Conservation (phyloP, 2,113 vertebrate genomes). For the Bufo gargarizans region DNA sequence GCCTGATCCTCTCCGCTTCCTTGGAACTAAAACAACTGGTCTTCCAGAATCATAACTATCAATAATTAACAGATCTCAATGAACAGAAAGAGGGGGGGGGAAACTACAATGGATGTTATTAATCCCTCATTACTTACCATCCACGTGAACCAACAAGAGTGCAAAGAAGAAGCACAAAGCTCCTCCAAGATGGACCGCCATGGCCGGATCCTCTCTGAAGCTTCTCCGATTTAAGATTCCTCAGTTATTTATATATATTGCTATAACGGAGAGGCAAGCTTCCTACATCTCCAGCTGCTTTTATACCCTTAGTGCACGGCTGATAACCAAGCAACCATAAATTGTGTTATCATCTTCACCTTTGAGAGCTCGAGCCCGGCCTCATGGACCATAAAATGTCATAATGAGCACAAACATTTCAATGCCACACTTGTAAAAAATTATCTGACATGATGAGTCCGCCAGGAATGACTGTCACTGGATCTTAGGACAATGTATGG, state of each 20-base stretch:
- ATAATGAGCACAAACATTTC: conserved; percentile 44
- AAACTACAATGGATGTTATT: not conserved
- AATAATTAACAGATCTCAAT: not conserved
- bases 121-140: conserved; percentile 1
- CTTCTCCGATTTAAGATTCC: not conserved
- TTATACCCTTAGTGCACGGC: conserved; percentile 21
- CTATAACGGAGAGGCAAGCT: not conserved
- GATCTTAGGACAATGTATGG: not conserved
- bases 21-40: not conserved
- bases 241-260: not conserved
- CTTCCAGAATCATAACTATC: not conserved
- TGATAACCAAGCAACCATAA: conserved; percentile 48
- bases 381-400: conserved; percentile 35
- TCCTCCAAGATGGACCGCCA: not conserved
- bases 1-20: not conserved
- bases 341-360: conserved; percentile 48
- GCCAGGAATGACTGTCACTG: conserved; percentile 14
- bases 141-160: not conserved
- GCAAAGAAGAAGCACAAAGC: not conserved
- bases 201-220: not conserved
- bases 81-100: not conserved
- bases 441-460: conserved; percentile 28
- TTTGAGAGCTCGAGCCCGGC: conserved; percentile 31
- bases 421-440: conserved; percentile 44
- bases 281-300: conserved; percentile 8